Evolutionary conservation across 1,140 invertebrate genomes (phyloP).

Genomic region (Drosophila pseudoobscura): DNA sequence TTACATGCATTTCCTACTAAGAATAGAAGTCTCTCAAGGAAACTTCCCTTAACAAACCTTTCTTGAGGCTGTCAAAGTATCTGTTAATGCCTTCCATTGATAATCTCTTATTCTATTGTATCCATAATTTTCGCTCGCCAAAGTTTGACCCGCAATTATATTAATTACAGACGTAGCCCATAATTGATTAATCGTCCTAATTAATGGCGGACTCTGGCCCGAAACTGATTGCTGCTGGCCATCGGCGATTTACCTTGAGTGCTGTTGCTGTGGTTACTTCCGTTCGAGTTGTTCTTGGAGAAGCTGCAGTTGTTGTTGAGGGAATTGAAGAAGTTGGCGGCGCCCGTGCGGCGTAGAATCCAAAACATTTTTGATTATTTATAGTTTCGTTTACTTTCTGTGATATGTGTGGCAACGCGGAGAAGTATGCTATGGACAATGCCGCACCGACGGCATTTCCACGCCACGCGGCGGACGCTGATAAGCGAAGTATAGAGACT

Average conservation of each 20-base stretch:
- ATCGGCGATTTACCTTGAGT: conserved; percentile 63
- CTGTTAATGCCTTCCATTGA: no score
- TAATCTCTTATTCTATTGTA: not conserved
- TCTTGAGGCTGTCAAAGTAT: no score
- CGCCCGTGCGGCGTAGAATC: conserved; percentile 81
- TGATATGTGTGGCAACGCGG: conserved; percentile 61
- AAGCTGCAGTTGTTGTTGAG: conserved; percentile 82
- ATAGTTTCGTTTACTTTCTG: conserved; percentile 12
- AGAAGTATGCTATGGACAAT: conserved; percentile 49
- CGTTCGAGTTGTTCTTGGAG: conserved; percentile 62
- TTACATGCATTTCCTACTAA: no score
- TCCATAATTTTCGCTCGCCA: conserved; percentile 19
- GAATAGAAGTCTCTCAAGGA: no score
- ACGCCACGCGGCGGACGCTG: conserved; percentile 23
- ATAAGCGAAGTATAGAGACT: conserved; percentile 47
- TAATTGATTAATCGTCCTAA: conserved; percentile 60
- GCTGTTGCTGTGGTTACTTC: conserved; percentile 63
- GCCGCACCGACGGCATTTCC: conserved; percentile 34
- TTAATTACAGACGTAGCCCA: conserved; percentile 31
- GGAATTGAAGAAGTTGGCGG: conserved; percentile 82
- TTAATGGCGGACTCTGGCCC: conserved; percentile 50
- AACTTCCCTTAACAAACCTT: no score
- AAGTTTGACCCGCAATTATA: conserved; percentile 23
- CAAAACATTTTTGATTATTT: conserved; percentile 65
- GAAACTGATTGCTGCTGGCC: conserved; percentile 54